These are phyloP conservation scores for Dysidea cf. avara DNA, from an alignment of 37 sponge, comb jelly and placozoan genomes.

Conservation along the genomic window DNA sequence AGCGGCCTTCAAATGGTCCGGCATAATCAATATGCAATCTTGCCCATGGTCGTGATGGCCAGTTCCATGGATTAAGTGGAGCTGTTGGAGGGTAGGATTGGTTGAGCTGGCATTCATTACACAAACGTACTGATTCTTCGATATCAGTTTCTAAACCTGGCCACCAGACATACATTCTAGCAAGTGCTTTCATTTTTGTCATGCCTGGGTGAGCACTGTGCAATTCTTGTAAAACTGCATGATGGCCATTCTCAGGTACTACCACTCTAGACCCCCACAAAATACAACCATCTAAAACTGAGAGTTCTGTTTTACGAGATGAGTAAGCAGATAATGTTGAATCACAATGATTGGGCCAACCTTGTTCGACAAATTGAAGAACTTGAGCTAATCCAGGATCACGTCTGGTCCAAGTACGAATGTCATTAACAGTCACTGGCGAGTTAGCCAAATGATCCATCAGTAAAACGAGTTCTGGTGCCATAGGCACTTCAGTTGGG, in stretches of 20 bases:
- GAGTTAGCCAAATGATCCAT: no score
- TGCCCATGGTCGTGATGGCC: neutral
- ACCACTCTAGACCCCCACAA: no score
- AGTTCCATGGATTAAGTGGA: conserved; percentile 1
- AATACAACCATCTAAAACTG: conserved; percentile 20
- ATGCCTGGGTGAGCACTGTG: conserved; percentile 15
- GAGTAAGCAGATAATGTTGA: no score
- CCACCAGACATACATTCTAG: conserved; percentile 31
- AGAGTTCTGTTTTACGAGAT: neutral
- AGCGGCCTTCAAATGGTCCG: neutral
- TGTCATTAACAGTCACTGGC: no score
- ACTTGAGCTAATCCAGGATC: no score
- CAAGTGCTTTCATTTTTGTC: conserved; percentile 14
- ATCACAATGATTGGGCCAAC: no score
- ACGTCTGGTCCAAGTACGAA: no score
- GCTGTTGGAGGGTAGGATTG: conserved; percentile 7
- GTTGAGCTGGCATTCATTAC: conserved; percentile 6
- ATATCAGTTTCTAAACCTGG: conserved; percentile 12
- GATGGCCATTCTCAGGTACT: no score
- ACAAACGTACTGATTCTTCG: neutral
- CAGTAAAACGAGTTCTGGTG: no score
- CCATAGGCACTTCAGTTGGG: no score
- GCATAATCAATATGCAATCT: conserved; percentile 8
- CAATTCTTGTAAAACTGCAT: conserved; percentile 3
- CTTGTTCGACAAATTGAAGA: no score